Percentiles rank a stretch among this genome's conserved stretches.
Conservation (phyloP, 1,140 invertebrate species). For the Drosophila asahinai region DNA sequence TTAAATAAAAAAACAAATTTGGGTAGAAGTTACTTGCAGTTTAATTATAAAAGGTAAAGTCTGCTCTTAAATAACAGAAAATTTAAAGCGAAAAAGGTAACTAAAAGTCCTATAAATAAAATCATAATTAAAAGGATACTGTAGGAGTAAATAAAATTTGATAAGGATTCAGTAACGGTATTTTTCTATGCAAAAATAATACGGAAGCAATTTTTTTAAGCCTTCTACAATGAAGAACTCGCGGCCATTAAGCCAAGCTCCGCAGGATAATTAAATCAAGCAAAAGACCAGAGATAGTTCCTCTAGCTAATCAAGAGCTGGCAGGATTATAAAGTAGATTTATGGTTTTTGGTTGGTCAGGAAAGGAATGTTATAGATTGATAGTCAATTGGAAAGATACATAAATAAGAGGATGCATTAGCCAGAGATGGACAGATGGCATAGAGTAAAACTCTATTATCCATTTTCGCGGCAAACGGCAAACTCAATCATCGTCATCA, state of each 20-base stretch:
- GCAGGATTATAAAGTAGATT: conserved; percentile 31
- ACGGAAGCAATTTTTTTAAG: neutral
- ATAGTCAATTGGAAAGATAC: conserved; percentile 45
- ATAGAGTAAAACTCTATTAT: conserved; percentile 31
- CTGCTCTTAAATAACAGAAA: too few species aligned
- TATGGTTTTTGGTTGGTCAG: conserved; percentile 8
- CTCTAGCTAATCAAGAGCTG: neutral
- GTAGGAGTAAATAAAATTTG: too few species aligned
- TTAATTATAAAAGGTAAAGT: too few species aligned
- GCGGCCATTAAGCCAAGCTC: too few species aligned
- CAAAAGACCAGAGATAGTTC: neutral
- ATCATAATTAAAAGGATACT: too few species aligned
- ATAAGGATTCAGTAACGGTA: too few species aligned
- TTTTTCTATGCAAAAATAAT: neutral
- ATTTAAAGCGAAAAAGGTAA: neutral
- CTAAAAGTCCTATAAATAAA: too few species aligned
- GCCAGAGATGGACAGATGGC: conserved; percentile 37
- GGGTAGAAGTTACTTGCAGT: too few species aligned
- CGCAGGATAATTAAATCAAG: conserved; percentile 2
- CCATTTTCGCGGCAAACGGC: conserved; percentile 26
- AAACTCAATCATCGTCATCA: conserved; percentile 51
- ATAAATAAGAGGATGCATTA: conserved; percentile 48
- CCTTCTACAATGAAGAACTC: neutral
- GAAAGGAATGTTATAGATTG: conserved; percentile 31
- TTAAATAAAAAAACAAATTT: too few species aligned